phyloP scores from a whole-genome alignment of 2,797 vertebrate genomes.

The Microcaecilia unicolor region DNA sequence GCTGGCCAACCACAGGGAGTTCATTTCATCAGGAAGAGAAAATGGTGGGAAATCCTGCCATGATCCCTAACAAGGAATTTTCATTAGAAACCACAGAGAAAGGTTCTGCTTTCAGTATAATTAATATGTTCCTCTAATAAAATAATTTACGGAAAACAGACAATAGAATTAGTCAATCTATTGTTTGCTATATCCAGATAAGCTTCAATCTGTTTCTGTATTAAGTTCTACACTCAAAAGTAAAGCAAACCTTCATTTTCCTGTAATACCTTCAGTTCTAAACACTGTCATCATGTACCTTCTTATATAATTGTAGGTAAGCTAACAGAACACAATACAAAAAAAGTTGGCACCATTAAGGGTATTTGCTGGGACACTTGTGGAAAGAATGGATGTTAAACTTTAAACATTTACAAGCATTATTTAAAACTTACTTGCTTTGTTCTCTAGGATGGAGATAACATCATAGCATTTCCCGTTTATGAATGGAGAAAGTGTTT shows the following conservation, averaged over 20 bases:
- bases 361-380: conserved; percentile 17
- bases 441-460: background rate
- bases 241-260: conserved; percentile 45
- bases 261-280: conserved; percentile 24
- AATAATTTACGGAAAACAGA: conserved; percentile 48
- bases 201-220: conserved; percentile 44
- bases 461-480: background rate
- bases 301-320: conserved; percentile 48
- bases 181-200: conserved; percentile 40
- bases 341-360: conserved; percentile 26
- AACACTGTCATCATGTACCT: conserved; percentile 28
- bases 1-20: conserved; percentile 57
- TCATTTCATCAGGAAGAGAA: conserved; percentile 55
- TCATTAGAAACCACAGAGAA: conserved; percentile 48
- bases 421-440: no score
- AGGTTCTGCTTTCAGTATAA: conserved; percentile 51
- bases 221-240: conserved; percentile 36
- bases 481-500: no score
- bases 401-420: conserved; percentile 9
- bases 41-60: conserved; percentile 53
- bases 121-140: conserved; percentile 57
- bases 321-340: conserved; percentile 40
- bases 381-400: conserved; percentile 18
- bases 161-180: conserved; percentile 42
- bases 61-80: conserved; percentile 57